A percentile compares a stretch with the other conserved stretches of the same genome.
Evolutionary conservation across 2,888 invertebrate species (phyloP).

Genomic region (Arge pagana): DNA sequence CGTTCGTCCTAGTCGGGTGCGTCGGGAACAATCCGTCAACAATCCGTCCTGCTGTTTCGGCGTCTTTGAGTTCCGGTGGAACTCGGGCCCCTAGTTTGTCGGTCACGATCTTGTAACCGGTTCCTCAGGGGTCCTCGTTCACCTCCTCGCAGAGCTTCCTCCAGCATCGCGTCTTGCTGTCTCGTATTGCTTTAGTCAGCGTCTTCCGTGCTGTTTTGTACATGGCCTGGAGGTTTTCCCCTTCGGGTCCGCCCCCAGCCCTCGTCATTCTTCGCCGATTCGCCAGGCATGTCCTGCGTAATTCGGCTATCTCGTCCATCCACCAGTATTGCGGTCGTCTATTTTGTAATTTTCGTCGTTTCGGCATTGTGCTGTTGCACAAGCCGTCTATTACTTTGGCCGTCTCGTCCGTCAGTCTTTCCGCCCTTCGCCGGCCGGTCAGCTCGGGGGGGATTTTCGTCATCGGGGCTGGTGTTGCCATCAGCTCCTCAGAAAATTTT

Average conservation of each 20-base stretch:
- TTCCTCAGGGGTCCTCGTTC: background rate
- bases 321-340: slow-evolving; percentile 23
- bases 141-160: background rate
- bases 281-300: slow-evolving; percentile 10
- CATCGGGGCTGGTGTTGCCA: background rate
- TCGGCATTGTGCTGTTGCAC: slow-evolving; percentile 2
- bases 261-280: slow-evolving; percentile 12
- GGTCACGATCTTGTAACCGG: slow-evolving; percentile 3
- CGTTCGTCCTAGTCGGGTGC: too few species aligned
- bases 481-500: background rate
- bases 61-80: background rate
- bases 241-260: background rate
- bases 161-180: background rate
- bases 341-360: background rate
- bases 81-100: slow-evolving; percentile 19
- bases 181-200: background rate
- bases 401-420: background rate
- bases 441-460: too few species aligned
- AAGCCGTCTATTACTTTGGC: background rate
- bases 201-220: background rate
- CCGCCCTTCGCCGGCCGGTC: background rate
- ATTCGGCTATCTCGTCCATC: slow-evolving; percentile 22
- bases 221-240: background rate
- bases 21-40: slow-evolving; percentile 21
- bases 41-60: background rate